Evolutionary conservation across 2,113 vertebrate species (phyloP), one percentile per base, ranked within the genome.

Genomic region (Helogale parvula): DNA sequence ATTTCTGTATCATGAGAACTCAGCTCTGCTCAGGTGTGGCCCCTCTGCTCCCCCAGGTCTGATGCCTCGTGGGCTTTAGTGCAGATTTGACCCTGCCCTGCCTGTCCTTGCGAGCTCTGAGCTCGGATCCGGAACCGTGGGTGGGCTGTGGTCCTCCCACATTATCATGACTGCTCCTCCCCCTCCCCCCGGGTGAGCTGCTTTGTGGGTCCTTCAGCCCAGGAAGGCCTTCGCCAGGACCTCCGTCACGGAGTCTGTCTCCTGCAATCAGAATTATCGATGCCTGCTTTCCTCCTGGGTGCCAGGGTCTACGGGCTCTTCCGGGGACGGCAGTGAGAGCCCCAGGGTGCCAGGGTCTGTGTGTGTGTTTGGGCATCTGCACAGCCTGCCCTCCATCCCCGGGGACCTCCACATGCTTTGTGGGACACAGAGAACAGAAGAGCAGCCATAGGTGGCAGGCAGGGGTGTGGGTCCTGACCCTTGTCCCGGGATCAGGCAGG

Each of bases 141-240:
- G 1, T 5, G n/a, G 63, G 63, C 7, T 25, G 23, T 7, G 38
- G 3, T 10, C 27, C 8, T 3, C 16, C 12, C 33, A 2, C 27
- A 0, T 0, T 0, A 17, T 5, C 19, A 2, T 5, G 41, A 65
- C 38, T 6, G 6, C 1, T 1, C 3, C 71, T 3, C 29, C 17
- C 2, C 5, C 71, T 3, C 29, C 17, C 11, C 2, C 5, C 13
- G 19, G 3, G 21, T 25, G 16, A 50, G 10, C 14, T 9, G 11
- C 69, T 21, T 5, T 47, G n/a, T 35, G 15, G 15, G 5, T 7
- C 19, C 66, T 38, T 60, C 25, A 9, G 17, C 76, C 63, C 3
- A 12, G 31, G 10, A 9, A 25, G 12, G 23, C 54, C 57, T 19
- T 35, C 50, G 16, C 2, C 2, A 3, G 66, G 71, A 35, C 7